A percentile compares a stretch with the other conserved stretches of the same genome.
These are phyloP conservation scores for Orchesella cincta DNA, from an alignment of 1,140 invertebrate species.

Conservation along the genomic window DNA sequence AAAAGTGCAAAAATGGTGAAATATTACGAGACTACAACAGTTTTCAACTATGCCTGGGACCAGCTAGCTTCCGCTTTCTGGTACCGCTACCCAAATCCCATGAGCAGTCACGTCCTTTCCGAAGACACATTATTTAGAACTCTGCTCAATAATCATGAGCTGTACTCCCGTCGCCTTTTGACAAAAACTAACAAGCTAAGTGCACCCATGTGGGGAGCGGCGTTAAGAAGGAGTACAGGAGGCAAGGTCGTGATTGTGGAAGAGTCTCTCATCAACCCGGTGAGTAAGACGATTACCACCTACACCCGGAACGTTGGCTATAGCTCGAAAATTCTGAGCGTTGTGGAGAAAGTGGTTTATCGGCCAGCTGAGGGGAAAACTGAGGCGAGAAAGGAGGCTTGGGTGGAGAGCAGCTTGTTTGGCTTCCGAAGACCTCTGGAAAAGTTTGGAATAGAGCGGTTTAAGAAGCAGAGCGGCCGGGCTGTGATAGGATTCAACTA, in stretches of 20 bases:
- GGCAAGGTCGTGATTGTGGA: slow-evolving; percentile 73
- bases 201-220: slow-evolving; percentile 92
- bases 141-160: slow-evolving; percentile 68
- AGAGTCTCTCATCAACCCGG: slow-evolving; percentile 86
- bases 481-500: slow-evolving; percentile 79
- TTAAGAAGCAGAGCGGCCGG: slow-evolving; percentile 78
- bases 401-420: slow-evolving; percentile 81
- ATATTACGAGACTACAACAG: slow-evolving; percentile 71
- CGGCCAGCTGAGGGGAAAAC: slow-evolving; percentile 69
- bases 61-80: slow-evolving; percentile 87
- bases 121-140: slow-evolving; percentile 84
- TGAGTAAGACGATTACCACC: slow-evolving; percentile 74
- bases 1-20: slow-evolving; percentile 61
- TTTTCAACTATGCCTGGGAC: slow-evolving; percentile 85
- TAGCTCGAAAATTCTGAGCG: slow-evolving; percentile 80
- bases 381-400: slow-evolving; percentile 74
- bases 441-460: slow-evolving; percentile 81
- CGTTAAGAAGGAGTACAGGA: slow-evolving; percentile 69
- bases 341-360: slow-evolving; percentile 85
- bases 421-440: slow-evolving; percentile 81
- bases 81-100: slow-evolving; percentile 89
- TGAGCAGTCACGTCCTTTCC: slow-evolving; percentile 84
- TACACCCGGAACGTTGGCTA: slow-evolving; percentile 87
- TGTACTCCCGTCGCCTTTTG: slow-evolving; percentile 79
- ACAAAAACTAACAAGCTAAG: slow-evolving; percentile 86